Percentiles rank a stretch among this genome's conserved stretches.
phyloP scores from a whole-genome alignment of 1,140 invertebrate species.

The Heliconius hewitsoni region DNA sequence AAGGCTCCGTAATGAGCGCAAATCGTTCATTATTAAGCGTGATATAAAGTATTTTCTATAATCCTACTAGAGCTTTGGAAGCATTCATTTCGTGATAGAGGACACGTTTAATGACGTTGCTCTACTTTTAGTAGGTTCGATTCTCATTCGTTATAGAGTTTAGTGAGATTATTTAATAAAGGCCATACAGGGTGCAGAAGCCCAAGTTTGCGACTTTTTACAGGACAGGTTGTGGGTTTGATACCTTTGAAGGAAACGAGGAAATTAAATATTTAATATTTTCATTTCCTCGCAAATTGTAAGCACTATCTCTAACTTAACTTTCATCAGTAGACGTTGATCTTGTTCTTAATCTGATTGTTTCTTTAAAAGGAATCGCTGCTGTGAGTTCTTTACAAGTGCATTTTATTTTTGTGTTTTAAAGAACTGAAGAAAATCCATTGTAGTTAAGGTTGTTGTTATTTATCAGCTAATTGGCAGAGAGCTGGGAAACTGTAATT shows the following conservation, averaged over 20 bases:
- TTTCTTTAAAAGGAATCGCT: not conserved
- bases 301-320: not conserved
- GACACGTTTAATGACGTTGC: not conserved
- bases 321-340: not conserved
- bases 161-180: too few species aligned
- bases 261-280: too few species aligned
- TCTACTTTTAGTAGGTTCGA: not conserved
- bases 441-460: not conserved
- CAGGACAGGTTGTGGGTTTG: too few species aligned
- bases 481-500: not conserved
- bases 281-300: too few species aligned
- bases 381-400: not conserved
- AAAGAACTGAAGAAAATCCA: not conserved
- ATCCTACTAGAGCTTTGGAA: not conserved
- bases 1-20: not conserved
- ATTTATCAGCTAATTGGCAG: slow-evolving; percentile 1
- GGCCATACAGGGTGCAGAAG: too few species aligned
- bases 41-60: not conserved
- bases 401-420: not conserved
- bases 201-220: too few species aligned
- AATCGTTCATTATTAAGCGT: not conserved
- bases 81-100: not conserved
- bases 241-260: too few species aligned
- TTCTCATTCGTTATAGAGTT: not conserved
- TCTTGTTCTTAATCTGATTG: not conserved